Base-by-base conservation (phyloP, 2,113 vertebrate species). In the Delphinus delphis region DNA sequence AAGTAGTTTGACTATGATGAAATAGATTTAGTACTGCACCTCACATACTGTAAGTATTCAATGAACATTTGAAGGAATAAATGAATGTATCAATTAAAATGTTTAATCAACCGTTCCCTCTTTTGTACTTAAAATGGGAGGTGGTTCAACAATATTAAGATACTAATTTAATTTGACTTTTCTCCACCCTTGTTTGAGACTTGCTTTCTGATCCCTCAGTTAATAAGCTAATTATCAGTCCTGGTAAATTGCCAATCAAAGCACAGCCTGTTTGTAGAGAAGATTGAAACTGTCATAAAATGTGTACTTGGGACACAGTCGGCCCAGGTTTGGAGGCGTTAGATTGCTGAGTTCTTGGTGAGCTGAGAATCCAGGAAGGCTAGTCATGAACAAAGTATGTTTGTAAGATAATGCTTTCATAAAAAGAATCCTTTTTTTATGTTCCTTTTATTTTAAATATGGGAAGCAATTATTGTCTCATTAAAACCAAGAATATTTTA, bases 121-220 rank as follows among this genome's bases (percentile, higher is more conserved):
- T 36, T 96, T 53, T 53, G 18, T 58, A 71, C 26, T 80, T 84
- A 92, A 81, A 87, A 71, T 41, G 33, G n/a, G 36, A 96, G 20
- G 11, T 15, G 20, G 21, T 20, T 77, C 38, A 81, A 53, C 33
- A 84, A 62, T 76, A 81, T 84, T 71, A 55, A 79, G 33, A 73
- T 53, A 33, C 28, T 80, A 83, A 93, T 90, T 89, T 73, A 58
- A 83, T 95, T 63, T 53, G 25, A 68, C 62, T 86, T 83, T 87
- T 73, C 28, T 8, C 8, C 62, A 55, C 55, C n/a, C 4, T 55
- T 21, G 1, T 87, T 81, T 15, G 15, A 79, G 33, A 63, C 5
- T 38, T 88, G 18, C 65, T 83, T 93, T 86, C 26, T 36, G 88
- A 94, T 20, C 74, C 53, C 41, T n/a, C 80, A 33, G 12, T 68